These are phyloP conservation scores for Indicator maculatus DNA, from an alignment of 2,113 vertebrate species.

Conservation along the genomic window DNA sequence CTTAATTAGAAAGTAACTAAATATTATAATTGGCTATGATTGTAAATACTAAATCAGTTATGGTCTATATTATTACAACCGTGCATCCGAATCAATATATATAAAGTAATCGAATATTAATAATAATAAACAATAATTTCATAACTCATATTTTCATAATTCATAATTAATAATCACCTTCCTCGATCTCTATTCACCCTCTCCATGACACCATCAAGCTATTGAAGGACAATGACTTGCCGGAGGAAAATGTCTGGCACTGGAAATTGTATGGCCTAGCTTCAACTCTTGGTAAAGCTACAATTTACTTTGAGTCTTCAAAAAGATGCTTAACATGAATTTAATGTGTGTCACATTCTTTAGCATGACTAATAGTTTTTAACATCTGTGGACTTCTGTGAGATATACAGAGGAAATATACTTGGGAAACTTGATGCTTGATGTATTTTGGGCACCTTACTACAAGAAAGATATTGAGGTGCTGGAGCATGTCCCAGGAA, in stretches of 20 bases:
- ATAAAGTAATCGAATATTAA: too few species aligned
- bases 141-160: too few species aligned
- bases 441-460: not conserved
- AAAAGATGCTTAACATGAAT: not conserved
- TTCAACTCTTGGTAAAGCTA: not conserved
- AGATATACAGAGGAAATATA: not conserved
- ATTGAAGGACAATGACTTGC: not conserved
- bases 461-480: not conserved
- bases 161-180: too few species aligned
- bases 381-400: constrained; percentile 7
- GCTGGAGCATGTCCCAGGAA: not conserved
- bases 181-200: too few species aligned
- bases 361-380: not conserved
- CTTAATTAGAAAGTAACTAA: too few species aligned
- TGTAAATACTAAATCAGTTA: too few species aligned
- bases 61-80: too few species aligned
- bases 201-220: not conserved
- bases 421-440: not conserved
- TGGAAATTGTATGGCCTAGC: not conserved
- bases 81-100: too few species aligned
- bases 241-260: not conserved
- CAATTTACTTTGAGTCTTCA: not conserved
- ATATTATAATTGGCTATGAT: too few species aligned
- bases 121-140: too few species aligned
- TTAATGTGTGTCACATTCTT: not conserved